Percentiles rank a stretch among this genome's conserved stretches.
These are phyloP conservation scores for Drosophila punjabiensis DNA, from an alignment of 1,140 invertebrate species.

Conservation along the genomic window DNA sequence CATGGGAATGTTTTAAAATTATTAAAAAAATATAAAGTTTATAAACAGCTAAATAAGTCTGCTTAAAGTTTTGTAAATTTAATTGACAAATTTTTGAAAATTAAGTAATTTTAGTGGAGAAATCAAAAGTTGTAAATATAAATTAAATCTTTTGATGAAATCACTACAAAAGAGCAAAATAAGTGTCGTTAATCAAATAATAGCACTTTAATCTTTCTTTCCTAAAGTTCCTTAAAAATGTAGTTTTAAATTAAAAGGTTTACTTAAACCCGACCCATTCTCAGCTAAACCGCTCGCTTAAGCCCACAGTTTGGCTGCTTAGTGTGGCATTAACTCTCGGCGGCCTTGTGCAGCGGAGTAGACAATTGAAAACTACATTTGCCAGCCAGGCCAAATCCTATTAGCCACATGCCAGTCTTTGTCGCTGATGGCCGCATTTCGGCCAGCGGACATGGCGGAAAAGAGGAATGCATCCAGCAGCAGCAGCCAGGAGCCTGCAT, in stretches of 20 bases:
- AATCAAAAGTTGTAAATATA: neutral
- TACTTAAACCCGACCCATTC: neutral
- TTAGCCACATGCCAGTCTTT: slow-evolving; percentile 75
- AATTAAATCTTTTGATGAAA: neutral
- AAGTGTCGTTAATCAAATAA: neutral
- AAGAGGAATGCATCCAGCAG: slow-evolving; percentile 55
- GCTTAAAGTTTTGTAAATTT: too few species aligned
- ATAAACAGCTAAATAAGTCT: too few species aligned
- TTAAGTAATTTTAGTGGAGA: neutral
- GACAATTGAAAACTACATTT: slow-evolving; percentile 64
- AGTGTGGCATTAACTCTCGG: slow-evolving; percentile 58
- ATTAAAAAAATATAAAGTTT: neutral
- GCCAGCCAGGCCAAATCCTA: slow-evolving; percentile 66
- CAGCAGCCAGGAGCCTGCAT: slow-evolving; percentile 31
- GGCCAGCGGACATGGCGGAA: slow-evolving; percentile 50
- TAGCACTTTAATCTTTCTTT: too few species aligned
- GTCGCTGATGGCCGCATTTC: slow-evolving; percentile 51
- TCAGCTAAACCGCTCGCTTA: slow-evolving; percentile 1
- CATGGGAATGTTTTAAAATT: neutral
- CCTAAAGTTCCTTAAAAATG: too few species aligned
- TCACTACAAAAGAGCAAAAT: neutral
- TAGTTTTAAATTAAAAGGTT: neutral
- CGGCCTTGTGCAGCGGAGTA: slow-evolving; percentile 65
- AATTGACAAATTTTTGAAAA: too few species aligned
- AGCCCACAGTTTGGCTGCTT: slow-evolving; percentile 27